phyloP scores from a whole-genome alignment of 2,113 vertebrate species.

The Clarias gariepinus region DNA sequence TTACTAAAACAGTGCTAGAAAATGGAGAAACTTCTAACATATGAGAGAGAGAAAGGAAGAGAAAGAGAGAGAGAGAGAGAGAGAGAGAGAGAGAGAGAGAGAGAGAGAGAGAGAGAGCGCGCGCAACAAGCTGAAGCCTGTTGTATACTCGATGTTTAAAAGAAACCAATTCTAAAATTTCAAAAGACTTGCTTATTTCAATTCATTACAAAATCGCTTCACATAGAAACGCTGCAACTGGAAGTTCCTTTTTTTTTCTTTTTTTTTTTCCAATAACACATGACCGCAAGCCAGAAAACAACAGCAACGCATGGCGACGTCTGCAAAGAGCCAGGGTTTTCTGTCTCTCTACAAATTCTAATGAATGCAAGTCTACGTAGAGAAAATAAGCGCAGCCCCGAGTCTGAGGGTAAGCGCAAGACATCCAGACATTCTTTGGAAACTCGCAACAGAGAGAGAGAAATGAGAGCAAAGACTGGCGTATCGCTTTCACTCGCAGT shows the following conservation, averaged over 20 bases:
- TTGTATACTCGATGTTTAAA: neutral
- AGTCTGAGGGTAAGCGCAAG: neutral
- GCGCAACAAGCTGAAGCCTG: neutral
- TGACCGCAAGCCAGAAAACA: slow-evolving; percentile 10
- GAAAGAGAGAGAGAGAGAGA: neutral
- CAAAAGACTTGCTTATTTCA: neutral
- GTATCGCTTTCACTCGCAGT: slow-evolving; percentile 9
- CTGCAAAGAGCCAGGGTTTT: slow-evolving; percentile 1
- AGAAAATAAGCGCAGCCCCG: slow-evolving; percentile 15
- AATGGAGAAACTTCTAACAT: neutral
- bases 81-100: neutral
- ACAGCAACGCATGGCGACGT: neutral
- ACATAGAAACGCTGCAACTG: neutral
- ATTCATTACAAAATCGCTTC: neutral
- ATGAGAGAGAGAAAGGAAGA: neutral
- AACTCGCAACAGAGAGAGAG: neutral
- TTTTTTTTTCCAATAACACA: neutral
- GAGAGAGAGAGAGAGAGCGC: neutral
- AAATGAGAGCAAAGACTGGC: neutral
- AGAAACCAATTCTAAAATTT: neutral
- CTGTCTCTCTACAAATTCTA: slow-evolving; percentile 1
- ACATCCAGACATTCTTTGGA: slow-evolving; percentile 32
- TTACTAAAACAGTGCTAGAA: slow-evolving; percentile 31
- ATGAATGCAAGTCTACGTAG: neutral
- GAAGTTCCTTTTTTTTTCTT: neutral